A percentile compares a stretch with the other conserved stretches of the same genome.
Evolutionary conservation across 2,888 invertebrate species (phyloP).

Genomic region (Agrochola lychnidis): DNA sequence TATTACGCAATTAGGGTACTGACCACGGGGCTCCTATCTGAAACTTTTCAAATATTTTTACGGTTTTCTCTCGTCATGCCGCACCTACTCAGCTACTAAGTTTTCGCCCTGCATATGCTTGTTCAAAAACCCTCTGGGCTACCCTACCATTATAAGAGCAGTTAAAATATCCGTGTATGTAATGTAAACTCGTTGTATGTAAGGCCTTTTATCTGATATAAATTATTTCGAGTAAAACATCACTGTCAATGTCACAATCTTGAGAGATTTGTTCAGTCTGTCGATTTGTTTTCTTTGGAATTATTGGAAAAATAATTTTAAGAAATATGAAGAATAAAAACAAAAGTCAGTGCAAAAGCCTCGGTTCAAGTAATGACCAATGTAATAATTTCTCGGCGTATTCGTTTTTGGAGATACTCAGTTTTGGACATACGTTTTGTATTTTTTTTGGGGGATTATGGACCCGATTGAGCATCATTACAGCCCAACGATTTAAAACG

Average conservation of each 20-base stretch:
- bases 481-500: not conserved
- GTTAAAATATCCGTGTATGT: not conserved
- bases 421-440: not conserved
- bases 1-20: no score
- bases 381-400: not conserved
- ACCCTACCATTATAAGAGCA: no score
- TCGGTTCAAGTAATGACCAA: not conserved
- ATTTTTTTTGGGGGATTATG: not conserved
- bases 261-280: conserved; percentile 1
- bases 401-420: not conserved
- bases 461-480: not conserved
- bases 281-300: conserved; percentile 1
- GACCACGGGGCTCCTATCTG: no score
- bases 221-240: conserved; percentile 5
- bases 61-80: no score
- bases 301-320: not conserved
- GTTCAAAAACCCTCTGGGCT: no score
- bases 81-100: no score
- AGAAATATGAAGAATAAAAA: conserved; percentile 44
- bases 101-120: no score
- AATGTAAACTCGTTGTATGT: conserved; percentile 41
- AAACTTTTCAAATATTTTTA: no score
- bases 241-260: conserved; percentile 49
- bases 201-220: not conserved
- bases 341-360: conserved; percentile 39